Percentiles rank a stretch among this genome's conserved stretches.
Conservation (phyloP, 2,888 invertebrate species). For the Synergus gifuensis region DNA sequence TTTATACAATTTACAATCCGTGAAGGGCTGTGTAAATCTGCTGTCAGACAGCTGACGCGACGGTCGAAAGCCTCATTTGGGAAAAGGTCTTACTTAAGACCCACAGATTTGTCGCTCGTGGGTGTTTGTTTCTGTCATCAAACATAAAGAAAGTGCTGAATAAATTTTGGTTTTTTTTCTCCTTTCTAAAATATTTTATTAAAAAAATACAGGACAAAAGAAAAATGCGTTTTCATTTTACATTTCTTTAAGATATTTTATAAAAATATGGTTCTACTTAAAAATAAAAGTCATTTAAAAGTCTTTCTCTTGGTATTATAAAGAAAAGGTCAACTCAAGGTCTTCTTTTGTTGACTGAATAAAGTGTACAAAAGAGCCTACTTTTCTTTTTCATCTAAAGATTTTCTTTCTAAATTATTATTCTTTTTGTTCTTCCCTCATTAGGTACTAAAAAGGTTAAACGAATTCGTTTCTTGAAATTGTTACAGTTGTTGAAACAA, state of each 20-base stretch:
- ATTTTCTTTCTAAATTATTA: slow-evolving; percentile 5
- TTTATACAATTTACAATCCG: not conserved
- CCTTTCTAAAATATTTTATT: not conserved
- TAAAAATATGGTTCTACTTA: not conserved
- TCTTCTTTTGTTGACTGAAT: slow-evolving; percentile 20
- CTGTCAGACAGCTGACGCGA: slow-evolving; percentile 1
- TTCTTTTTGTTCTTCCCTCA: not conserved
- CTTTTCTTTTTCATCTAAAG: slow-evolving; percentile 12
- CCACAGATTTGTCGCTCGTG: not conserved
- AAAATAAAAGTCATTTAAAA: not conserved
- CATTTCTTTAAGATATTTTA: not conserved
- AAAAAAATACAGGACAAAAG: not conserved
- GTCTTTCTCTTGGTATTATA: not conserved
- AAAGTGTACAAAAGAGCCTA: slow-evolving; percentile 30
- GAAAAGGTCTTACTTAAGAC: not conserved
- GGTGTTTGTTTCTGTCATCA: not conserved
- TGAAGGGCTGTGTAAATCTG: not conserved
- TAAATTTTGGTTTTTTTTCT: not conserved
- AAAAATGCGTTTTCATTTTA: not conserved
- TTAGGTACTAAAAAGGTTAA: slow-evolving; percentile 17
- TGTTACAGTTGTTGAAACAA: slow-evolving; percentile 5
- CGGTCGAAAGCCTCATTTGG: not conserved
- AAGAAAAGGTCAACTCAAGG: slow-evolving; percentile 19
- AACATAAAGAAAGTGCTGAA: not conserved
- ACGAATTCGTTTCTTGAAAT: slow-evolving; percentile 1